Evolutionary conservation across 1,140 invertebrate genomes (phyloP), one percentile per base, ranked within the genome.

Genomic region (Pogonomyrmex californicus): DNA sequence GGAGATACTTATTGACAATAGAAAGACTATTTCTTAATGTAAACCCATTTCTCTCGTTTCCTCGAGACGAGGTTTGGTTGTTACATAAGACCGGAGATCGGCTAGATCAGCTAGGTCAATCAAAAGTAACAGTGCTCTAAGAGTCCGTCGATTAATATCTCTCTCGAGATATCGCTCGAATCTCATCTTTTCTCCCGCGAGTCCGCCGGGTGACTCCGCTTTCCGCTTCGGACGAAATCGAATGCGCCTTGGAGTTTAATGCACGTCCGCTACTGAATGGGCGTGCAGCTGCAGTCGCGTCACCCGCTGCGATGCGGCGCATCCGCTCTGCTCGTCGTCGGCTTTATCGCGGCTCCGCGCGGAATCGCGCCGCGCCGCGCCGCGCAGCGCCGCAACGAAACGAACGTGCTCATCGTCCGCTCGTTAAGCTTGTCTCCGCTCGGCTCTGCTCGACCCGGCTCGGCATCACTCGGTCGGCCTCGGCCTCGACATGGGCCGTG

Each of bases 291-390:
- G 86, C 76, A 70, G 60, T 51, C 83, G 73, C 51, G 17, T 51
- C 79, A 70, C 58, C 82, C 49, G 82, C 73, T 65, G 78, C 90
- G 88, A 76, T 44, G 33, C 77, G 54, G 30, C 56, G 78, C 65
- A 81, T 91, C 90, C 87, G 65, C 75, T 63, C 63, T 36, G 82
- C 81, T 88, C 65, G 65, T 88, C 65, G 65, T 49, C 89, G 85
- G 87, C 79, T 78, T 81, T 81, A 81, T 81, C 77, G 63, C 83
- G 33, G 33, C 23, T 89, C 90, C 82, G 82, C 76, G 49, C 66
- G 41, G 36, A 77, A 62, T 33, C 30, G 56, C 66, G 44, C 41
- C 58, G 60, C 47, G 23, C 12, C 76, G 49, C 30, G 51, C 30
- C 38, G 49, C 73, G 62, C 51, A 14, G 75, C 54, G 36, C 4